Evolutionary conservation across 2,888 invertebrate species (phyloP).

Genomic region (Alentia gelatinosa): DNA sequence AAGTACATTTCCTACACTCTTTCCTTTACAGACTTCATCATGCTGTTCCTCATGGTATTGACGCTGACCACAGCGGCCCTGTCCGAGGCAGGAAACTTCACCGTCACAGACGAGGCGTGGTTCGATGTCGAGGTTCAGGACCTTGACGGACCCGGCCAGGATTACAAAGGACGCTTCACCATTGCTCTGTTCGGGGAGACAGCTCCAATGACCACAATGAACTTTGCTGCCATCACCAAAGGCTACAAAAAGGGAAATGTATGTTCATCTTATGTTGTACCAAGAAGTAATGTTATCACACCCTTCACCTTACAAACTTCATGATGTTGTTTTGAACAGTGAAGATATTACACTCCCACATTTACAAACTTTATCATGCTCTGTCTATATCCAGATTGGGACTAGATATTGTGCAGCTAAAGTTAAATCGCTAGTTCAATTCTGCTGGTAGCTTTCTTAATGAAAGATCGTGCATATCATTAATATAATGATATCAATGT

Average conservation of each 20-base stretch:
- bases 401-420: too few relatives aligned
- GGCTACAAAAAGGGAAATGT: conserved; percentile 75
- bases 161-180: conserved; percentile 73
- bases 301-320: too few relatives aligned
- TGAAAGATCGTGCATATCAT: too few relatives aligned
- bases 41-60: neutral
- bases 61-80: conserved; percentile 19
- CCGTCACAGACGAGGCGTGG: conserved; percentile 77
- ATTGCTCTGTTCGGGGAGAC: conserved; percentile 79
- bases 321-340: too few relatives aligned
- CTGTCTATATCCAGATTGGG: too few relatives aligned
- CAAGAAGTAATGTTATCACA: too few relatives aligned
- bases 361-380: too few relatives aligned
- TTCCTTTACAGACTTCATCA: neutral
- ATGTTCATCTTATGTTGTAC: too few relatives aligned
- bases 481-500: too few relatives aligned
- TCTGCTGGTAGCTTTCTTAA: too few relatives aligned
- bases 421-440: too few relatives aligned
- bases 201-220: conserved; percentile 79
- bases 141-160: conserved; percentile 72
- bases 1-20: neutral
- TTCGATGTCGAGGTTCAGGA: conserved; percentile 78
- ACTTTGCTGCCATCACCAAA: conserved; percentile 76
- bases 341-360: too few relatives aligned
- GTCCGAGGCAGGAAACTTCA: conserved; percentile 66